Base-by-base conservation (phyloP, 2,113 vertebrate genomes). In the Epinephelus cyanopodus region DNA sequence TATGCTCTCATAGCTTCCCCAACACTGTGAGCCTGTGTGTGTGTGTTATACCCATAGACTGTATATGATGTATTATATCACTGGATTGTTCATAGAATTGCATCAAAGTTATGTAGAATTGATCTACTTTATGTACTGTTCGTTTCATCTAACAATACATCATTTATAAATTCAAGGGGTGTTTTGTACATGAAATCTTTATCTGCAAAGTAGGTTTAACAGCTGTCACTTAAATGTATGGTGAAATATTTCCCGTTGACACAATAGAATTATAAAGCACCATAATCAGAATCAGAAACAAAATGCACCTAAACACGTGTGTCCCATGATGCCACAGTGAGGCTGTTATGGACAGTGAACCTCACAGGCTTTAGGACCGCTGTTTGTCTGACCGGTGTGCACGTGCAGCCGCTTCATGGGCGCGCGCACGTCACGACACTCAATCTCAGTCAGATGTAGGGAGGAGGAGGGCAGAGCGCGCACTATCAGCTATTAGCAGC, bases 401-500 rank as follows among this genome's bases (percentile, higher is more conserved):
- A 74, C 86, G 76, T 64, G 77, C 71, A 56, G 53, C 64, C 67
- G 61, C 42, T 58, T 0, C 29, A 47, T 27, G 81, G 78, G 61
- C 14, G 80, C 86, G 89, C 76, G 72, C 83, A 88, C 90, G 93
- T 90, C 92, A 92, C 84, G 87, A 83, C 88, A 77, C 74, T 84
- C 87, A 93, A 87, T 88, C 88, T 88, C 90, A 82, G 88, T 90
- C 89, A 86, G 93, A 91, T 88, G 87, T 85, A 58, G 72, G 48
- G n/a, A n/a, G 77, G 53, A 70, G 64, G 85, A 61, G 90, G 84
- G 80, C 77, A 81, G 68, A 79, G 47, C 21, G 13, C 78, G 60
- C 61, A 25, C 23, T 37, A 72, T 18, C 53, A 50, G 50, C 23
- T 14, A 14, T 1, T 5, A 47, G 63, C 77, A 64, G n/a, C 82